Evolutionary conservation across 2,113 vertebrate species (phyloP).

Genomic region (Caretta caretta): DNA sequence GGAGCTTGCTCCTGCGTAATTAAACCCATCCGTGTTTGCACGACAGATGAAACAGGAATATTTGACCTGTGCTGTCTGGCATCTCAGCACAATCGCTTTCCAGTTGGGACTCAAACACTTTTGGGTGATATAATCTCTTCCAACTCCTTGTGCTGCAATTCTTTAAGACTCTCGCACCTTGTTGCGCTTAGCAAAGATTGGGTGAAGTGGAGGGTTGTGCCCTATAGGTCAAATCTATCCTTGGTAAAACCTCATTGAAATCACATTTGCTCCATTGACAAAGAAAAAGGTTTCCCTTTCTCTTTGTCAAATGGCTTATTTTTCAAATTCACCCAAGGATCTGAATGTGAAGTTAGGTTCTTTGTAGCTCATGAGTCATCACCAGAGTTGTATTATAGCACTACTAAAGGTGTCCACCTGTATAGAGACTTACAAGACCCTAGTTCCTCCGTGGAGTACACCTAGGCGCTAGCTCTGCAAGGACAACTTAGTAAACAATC

Average conservation of each 20-base stretch:
- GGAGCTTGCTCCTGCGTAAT: background rate
- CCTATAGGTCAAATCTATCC: background rate
- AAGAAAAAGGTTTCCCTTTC: background rate
- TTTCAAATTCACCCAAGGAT: background rate
- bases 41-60: background rate
- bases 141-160: background rate
- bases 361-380: background rate
- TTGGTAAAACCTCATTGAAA: background rate
- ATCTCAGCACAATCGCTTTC: background rate
- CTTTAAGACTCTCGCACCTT: background rate
- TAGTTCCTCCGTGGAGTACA: background rate
- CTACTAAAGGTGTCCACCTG: background rate
- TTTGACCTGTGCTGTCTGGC: background rate
- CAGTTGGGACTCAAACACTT: background rate
- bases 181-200: background rate
- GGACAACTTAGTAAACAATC: background rate
- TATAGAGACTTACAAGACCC: background rate
- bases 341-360: background rate
- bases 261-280: background rate
- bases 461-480: background rate
- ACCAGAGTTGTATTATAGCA: background rate
- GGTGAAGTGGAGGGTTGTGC: background rate
- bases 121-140: background rate
- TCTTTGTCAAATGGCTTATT: background rate
- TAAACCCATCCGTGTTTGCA: slow-evolving; percentile 12